phyloP scores from a whole-genome alignment of 1,140 invertebrate genomes.

The Aphelinus certus region DNA sequence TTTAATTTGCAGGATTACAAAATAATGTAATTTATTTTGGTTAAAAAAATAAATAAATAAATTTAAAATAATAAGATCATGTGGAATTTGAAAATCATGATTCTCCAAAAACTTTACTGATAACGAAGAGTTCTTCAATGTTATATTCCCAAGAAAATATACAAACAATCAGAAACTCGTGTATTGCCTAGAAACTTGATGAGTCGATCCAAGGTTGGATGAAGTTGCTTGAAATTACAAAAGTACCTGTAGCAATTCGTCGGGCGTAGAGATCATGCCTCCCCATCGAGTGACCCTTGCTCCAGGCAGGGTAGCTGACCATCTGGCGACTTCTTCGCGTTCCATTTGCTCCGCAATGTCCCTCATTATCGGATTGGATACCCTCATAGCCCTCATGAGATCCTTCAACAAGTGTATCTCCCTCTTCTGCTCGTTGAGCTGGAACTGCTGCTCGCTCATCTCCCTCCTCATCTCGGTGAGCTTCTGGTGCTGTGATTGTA shows the following conservation, averaged over 20 bases:
- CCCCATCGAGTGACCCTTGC: conserved; percentile 95
- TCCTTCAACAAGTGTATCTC: conserved; percentile 90
- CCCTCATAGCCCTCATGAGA: conserved; percentile 89
- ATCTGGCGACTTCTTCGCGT: conserved; percentile 90
- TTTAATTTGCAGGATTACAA: not conserved
- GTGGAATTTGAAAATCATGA: not conserved
- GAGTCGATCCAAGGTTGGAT: conserved; percentile 3
- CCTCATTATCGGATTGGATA: conserved; percentile 88
- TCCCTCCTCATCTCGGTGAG: conserved; percentile 86
- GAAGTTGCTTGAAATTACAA: not conserved
- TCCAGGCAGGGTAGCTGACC: conserved; percentile 84
- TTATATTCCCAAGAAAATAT: not conserved
- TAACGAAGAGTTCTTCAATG: no score
- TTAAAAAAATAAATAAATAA: not conserved
- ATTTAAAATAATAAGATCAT: not conserved
- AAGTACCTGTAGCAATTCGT: conserved; percentile 86
- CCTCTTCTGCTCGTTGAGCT: conserved; percentile 88
- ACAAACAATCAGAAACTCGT: conserved; percentile 5
- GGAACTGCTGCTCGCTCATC: conserved; percentile 84
- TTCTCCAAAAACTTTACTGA: not conserved
- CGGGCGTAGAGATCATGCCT: conserved; percentile 96
- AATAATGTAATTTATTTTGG: not conserved
- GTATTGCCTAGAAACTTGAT: no score
- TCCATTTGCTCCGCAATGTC: conserved; percentile 93
- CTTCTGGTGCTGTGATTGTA: conserved; percentile 87